Percentiles rank a stretch among this genome's conserved stretches.
phyloP scores from a whole-genome alignment of 92 coral and sea anemone species.

The Chrysogorgia sp. region DNA sequence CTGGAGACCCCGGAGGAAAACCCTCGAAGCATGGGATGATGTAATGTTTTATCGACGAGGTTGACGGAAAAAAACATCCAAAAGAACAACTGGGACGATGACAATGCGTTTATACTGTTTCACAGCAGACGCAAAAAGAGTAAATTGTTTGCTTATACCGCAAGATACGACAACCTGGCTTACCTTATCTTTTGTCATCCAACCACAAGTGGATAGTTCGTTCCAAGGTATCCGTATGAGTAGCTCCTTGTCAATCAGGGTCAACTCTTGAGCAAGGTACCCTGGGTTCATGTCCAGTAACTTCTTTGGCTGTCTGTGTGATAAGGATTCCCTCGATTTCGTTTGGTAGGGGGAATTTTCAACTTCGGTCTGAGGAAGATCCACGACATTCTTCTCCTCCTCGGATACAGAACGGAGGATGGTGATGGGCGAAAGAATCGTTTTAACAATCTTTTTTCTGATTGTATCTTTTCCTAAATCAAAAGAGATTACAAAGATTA shows the following conservation, averaged over 20 bases:
- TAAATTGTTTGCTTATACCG: neutral
- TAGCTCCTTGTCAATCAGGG: constrained; percentile 92
- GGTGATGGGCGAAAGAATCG: constrained; percentile 75
- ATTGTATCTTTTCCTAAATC: constrained; percentile 79
- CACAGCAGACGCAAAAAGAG: neutral
- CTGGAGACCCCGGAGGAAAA: too few relatives aligned
- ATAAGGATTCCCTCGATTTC: constrained; percentile 52
- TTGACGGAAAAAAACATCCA: too few relatives aligned
- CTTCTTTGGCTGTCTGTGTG: constrained; percentile 73
- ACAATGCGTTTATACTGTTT: too few relatives aligned
- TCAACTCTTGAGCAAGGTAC: constrained; percentile 85
- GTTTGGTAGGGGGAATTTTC: constrained; percentile 51
- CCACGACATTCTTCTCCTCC: constrained; percentile 68
- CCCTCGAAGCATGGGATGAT: too few relatives aligned
- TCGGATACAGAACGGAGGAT: constrained; percentile 82
- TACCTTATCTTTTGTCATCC: constrained; percentile 99
- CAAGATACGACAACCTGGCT: neutral
- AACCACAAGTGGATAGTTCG: constrained; percentile 93
- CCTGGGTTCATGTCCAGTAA: constrained; percentile 84
- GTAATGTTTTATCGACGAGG: too few relatives aligned
- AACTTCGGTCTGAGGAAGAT: constrained; percentile 71
- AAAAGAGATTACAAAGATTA: neutral
- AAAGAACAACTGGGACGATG: too few relatives aligned
- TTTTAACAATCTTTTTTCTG: constrained; percentile 83
- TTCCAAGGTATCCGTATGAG: constrained; percentile 93